phyloP scores from a whole-genome alignment of 2,113 vertebrate species.

The western clawed frog (Xenopus tropicalis) region UCB_Xtro_10.0 CM004443.2:62820001-62820500 shows the following conservation, averaged over 20 bases:
- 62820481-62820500: too few species aligned
- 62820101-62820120: conserved; percentile 57
- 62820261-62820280: conserved; percentile 66
- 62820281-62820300: conserved; percentile 66
- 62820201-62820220: conserved; percentile 68
- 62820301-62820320: conserved; percentile 60
- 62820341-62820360: conserved; percentile 61
- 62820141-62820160: conserved; percentile 60
- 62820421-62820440: not conserved
- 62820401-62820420: conserved; percentile 19
- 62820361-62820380: conserved; percentile 53
- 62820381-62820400: conserved; percentile 28
- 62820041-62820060: conserved; percentile 48
- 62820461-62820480: too few species aligned
- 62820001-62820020: too few species aligned
- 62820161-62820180: conserved; percentile 56
- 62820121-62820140: conserved; percentile 55
- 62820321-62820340: conserved; percentile 58
- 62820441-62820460: too few species aligned
- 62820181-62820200: conserved; percentile 66
- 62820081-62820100: conserved; percentile 55
- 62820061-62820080: conserved; percentile 59
- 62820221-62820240: conserved; percentile 57
- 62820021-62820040: not conserved
- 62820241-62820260: conserved; percentile 59